Conservation (phyloP, 2,888 invertebrate species). For the Mythimna vitellina region DNA sequence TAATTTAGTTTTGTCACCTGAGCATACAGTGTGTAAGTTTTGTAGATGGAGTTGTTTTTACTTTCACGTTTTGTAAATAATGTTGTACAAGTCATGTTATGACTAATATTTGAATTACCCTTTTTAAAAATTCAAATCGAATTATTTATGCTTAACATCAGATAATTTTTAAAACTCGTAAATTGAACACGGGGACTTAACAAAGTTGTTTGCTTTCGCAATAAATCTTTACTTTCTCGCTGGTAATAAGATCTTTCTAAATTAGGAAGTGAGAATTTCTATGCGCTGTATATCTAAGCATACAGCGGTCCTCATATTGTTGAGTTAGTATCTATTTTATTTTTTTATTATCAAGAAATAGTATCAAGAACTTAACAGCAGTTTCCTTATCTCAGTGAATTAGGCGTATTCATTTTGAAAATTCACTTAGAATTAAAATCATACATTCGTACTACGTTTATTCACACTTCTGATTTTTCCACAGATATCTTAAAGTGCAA, state of each 20-base stretch:
- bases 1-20: constrained; percentile 12
- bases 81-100: not conserved
- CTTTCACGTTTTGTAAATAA: constrained; percentile 4
- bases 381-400: not conserved
- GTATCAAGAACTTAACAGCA: not conserved
- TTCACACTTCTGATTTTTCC: not conserved
- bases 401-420: not conserved
- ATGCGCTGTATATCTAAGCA: not conserved
- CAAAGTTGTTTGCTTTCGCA: constrained; percentile 14
- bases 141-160: not conserved
- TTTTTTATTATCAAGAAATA: not conserved
- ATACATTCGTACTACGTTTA: too few species aligned
- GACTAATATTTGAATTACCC: not conserved
- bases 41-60: not conserved
- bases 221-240: constrained; percentile 34
- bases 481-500: not conserved
- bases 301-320: not conserved
- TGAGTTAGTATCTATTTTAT: not conserved
- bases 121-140: not conserved
- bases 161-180: not conserved
- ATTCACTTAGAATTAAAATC: not conserved
- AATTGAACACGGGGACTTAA: constrained; percentile 31
- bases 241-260: constrained; percentile 42
- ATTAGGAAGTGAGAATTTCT: constrained; percentile 41
- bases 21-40: not conserved